Evolutionary conservation across 1,140 invertebrate species (phyloP).

Genomic region (Hyposmocoma kahamanoa): DNA sequence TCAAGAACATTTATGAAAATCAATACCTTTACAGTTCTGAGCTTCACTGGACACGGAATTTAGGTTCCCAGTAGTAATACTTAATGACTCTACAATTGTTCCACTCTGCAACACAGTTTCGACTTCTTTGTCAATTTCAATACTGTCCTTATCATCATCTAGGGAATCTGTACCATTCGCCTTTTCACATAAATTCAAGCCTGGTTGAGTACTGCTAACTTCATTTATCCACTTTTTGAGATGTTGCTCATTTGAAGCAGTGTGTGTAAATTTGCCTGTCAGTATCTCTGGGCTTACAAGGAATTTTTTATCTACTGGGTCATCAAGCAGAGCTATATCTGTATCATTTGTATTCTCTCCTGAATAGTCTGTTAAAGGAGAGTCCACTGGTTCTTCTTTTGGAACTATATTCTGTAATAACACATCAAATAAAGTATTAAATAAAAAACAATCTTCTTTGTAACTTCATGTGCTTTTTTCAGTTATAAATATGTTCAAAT

Average conservation of each 20-base stretch:
- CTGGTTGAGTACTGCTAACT: slow-evolving; percentile 63
- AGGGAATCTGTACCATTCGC: slow-evolving; percentile 19
- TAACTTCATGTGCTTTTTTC: too few relatives aligned
- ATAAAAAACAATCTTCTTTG: too few relatives aligned
- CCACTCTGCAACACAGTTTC: slow-evolving; percentile 64
- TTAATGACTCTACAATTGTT: slow-evolving; percentile 60
- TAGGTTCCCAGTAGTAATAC: slow-evolving; percentile 57
- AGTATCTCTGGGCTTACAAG: slow-evolving; percentile 32
- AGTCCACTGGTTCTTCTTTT: slow-evolving; percentile 59
- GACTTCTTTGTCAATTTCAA: slow-evolving; percentile 66
- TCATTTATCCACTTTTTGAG: slow-evolving; percentile 60
- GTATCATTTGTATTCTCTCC: slow-evolving; percentile 62
- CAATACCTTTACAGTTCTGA: slow-evolving; percentile 47
- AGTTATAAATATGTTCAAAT: too few relatives aligned
- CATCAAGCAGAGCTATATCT: slow-evolving; percentile 53
- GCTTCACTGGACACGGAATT: slow-evolving; percentile 54
- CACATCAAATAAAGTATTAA: too few relatives aligned
- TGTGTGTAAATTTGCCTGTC: slow-evolving; percentile 27
- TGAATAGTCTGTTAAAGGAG: slow-evolving; percentile 57
- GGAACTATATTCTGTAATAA: slow-evolving; percentile 51
- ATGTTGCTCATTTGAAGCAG: slow-evolving; percentile 22
- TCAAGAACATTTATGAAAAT: neutral
- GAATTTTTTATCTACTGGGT: slow-evolving; percentile 49
- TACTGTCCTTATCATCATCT: slow-evolving; percentile 52
- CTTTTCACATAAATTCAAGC: slow-evolving; percentile 47